phyloP scores from a whole-genome alignment of 2,888 invertebrate genomes.

The Pollenia griseotomentosa region DNA sequence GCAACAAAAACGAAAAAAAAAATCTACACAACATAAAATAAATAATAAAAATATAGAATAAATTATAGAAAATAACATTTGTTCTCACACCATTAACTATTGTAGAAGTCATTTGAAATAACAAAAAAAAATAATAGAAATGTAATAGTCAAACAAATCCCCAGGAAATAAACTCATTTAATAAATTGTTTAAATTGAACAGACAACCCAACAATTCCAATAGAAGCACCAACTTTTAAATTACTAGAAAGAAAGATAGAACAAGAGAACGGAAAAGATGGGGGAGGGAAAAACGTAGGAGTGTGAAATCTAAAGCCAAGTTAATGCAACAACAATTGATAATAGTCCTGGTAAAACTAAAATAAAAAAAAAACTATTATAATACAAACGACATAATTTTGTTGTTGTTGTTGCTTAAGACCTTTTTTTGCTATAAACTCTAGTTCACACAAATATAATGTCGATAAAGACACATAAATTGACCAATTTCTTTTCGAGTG shows the following conservation, averaged over 20 bases:
- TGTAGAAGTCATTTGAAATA: neutral
- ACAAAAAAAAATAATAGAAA: neutral
- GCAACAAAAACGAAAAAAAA: neutral
- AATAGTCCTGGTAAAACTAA: neutral
- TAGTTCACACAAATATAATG: neutral
- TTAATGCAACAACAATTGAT: constrained; percentile 21
- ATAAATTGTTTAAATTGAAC: constrained; percentile 58
- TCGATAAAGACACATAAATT: constrained; percentile 25
- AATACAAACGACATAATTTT: neutral
- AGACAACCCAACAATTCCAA: neutral
- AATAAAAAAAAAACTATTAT: neutral
- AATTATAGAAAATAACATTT: constrained; percentile 34
- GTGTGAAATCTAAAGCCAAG: constrained; percentile 4
- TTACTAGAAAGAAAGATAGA: neutral
- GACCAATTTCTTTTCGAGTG: neutral
- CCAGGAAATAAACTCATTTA: constrained; percentile 62
- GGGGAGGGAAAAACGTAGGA: neutral
- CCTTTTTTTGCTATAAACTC: neutral
- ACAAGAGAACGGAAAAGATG: neutral
- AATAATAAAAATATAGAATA: constrained; percentile 26
- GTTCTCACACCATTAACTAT: constrained; percentile 1
- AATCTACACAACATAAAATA: constrained; percentile 16
- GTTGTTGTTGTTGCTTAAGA: neutral
- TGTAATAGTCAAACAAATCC: constrained; percentile 54
- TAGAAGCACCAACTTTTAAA: no score